Conservation (phyloP, 2,113 vertebrate species). For the Forbesichthys papilliferus region DNA sequence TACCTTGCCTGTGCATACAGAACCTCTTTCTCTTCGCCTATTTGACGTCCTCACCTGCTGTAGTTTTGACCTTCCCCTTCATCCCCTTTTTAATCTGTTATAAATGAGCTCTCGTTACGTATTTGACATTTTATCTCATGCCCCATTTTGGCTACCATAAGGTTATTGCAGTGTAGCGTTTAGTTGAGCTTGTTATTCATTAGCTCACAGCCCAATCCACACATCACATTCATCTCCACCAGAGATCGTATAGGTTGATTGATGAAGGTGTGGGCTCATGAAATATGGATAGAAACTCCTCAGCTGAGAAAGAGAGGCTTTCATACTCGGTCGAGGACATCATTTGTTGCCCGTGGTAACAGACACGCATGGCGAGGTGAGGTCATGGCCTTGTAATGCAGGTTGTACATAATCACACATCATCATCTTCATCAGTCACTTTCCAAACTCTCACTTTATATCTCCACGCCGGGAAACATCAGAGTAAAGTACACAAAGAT, state of each 20-base stretch:
- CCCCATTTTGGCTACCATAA: too few relatives aligned
- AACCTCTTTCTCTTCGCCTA: neutral
- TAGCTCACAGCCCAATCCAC: conserved; percentile 69
- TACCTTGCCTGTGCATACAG: conserved; percentile 19
- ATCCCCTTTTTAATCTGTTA: neutral
- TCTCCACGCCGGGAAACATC: neutral
- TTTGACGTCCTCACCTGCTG: neutral
- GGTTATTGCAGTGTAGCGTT: too few relatives aligned
- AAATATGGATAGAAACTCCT: conserved; percentile 95
- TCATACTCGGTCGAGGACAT: conserved; percentile 83
- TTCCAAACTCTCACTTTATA: conserved; percentile 31
- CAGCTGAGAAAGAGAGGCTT: conserved; percentile 79
- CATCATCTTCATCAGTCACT: conserved; percentile 59
- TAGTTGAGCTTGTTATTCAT: conserved; percentile 25
- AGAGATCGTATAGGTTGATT: conserved; percentile 78
- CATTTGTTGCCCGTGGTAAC: conserved; percentile 81
- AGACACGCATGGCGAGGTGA: conserved; percentile 68
- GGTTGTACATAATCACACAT: conserved; percentile 76
- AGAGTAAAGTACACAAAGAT: neutral
- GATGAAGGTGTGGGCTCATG: conserved; percentile 85
- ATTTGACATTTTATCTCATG: too few relatives aligned
- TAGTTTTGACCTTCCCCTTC: conserved; percentile 1
- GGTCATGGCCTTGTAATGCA: conserved; percentile 70
- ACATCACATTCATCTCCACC: conserved; percentile 89
- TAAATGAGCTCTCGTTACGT: neutral